Conservation (phyloP, 2,888 invertebrate genomes). For the Omphaloscelis lunosa region DNA sequence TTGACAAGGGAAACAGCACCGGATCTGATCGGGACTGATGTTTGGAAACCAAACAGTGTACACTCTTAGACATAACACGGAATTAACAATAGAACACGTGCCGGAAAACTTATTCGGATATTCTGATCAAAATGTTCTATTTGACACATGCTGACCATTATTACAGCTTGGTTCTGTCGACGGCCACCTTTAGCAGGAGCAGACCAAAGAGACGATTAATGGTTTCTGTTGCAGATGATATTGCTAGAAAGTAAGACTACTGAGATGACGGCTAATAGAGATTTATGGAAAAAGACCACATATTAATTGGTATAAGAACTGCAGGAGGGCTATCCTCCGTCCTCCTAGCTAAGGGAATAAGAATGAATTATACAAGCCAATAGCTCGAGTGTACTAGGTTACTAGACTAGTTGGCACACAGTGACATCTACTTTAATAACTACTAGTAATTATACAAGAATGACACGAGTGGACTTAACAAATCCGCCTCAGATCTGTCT, state of each 20-base stretch:
- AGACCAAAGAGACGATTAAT: background rate
- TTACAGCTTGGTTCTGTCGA: background rate
- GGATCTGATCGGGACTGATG: background rate
- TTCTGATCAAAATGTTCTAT: background rate
- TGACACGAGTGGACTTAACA: no score
- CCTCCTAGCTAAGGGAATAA: background rate
- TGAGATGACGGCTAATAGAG: background rate
- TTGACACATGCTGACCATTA: background rate
- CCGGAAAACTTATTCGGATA: background rate
- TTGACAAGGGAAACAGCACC: conserved; percentile 32
- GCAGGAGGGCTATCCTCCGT: background rate
- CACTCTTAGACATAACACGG: background rate
- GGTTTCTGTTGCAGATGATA: background rate
- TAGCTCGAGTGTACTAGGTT: no score
- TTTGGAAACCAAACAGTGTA: background rate
- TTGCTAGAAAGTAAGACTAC: background rate
- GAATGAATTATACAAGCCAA: background rate
- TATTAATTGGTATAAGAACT: background rate
- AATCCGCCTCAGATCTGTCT: background rate
- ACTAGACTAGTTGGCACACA: background rate
- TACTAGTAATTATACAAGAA: background rate
- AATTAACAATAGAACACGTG: background rate
- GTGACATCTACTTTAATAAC: background rate
- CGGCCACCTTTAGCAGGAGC: background rate
- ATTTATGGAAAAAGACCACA: background rate